Percentiles rank a stretch among this genome's conserved stretches.
Evolutionary conservation across 2,113 vertebrate species (phyloP).

Genomic region (Ia io): DNA sequence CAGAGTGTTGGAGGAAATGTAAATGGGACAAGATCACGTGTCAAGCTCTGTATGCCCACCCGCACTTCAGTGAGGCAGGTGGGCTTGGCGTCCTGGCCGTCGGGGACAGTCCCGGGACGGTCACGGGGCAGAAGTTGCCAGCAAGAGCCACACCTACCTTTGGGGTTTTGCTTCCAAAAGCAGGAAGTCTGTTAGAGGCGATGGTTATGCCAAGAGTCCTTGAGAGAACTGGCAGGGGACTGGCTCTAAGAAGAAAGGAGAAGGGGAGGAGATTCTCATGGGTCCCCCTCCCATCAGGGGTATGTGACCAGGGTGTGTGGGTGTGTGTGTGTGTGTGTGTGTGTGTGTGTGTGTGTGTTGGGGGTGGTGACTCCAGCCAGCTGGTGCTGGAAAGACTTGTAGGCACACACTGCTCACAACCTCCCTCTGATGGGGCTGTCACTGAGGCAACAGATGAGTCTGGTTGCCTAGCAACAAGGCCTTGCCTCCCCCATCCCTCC

Average conservation of each 20-base stretch:
- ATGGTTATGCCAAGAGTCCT: background rate
- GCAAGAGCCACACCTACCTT: background rate
- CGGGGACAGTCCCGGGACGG: background rate
- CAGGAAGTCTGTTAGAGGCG: background rate
- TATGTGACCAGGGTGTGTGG: background rate
- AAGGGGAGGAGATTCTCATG: background rate
- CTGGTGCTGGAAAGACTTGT: constrained; percentile 29
- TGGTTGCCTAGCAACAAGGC: constrained; percentile 62
- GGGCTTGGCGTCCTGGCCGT: background rate
- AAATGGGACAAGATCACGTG: background rate
- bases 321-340: too few species aligned
- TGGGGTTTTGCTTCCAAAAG: background rate
- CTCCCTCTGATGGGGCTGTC: constrained; percentile 48
- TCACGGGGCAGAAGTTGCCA: background rate
- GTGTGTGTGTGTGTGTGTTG: background rate
- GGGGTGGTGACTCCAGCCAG: background rate
- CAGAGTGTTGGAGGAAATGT: background rate
- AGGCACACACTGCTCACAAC: background rate
- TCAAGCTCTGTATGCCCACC: background rate
- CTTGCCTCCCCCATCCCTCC: constrained; percentile 8
- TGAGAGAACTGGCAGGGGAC: background rate
- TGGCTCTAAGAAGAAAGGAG: background rate
- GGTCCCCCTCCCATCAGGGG: background rate
- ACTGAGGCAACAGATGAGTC: constrained; percentile 58
- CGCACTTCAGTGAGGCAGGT: background rate